phyloP scores from a whole-genome alignment of 2,888 invertebrate species.

The Ochropleura plecta region DNA sequence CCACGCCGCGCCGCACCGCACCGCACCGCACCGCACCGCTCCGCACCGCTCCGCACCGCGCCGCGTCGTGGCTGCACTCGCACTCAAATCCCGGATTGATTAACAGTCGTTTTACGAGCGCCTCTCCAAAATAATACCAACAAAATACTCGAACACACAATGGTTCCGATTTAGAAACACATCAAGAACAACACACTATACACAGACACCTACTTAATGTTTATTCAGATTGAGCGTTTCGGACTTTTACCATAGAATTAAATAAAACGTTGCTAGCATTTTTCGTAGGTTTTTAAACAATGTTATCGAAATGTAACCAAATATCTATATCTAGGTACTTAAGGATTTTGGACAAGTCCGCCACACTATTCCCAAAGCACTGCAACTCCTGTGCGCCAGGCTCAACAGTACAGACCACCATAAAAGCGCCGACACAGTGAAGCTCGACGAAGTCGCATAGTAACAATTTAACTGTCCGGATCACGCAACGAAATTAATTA shows the following conservation, averaged over 20 bases:
- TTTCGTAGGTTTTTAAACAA: neutral
- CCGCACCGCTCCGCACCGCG: constrained; percentile 33
- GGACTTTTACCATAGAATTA: constrained; percentile 20
- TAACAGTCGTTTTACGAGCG: constrained; percentile 73
- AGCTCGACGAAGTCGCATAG: too few relatives aligned
- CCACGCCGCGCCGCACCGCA: constrained; percentile 4
- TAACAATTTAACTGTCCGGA: too few relatives aligned
- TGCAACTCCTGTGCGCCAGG: too few relatives aligned
- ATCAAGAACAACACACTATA: constrained; percentile 59
- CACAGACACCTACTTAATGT: constrained; percentile 36
- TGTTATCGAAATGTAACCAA: neutral
- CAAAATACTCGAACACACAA: constrained; percentile 59
- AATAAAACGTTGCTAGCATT: constrained; percentile 20
- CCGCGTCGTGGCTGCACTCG: constrained; percentile 37
- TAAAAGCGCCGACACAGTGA: too few relatives aligned
- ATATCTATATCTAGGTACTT: neutral
- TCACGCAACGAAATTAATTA: too few relatives aligned
- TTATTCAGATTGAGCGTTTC: constrained; percentile 40
- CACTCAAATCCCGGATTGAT: constrained; percentile 71
- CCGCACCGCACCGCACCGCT: constrained; percentile 32
- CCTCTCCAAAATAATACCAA: constrained; percentile 63
- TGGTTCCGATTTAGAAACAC: constrained; percentile 69
- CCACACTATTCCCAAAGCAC: too few relatives aligned
- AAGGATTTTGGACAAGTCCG: too few relatives aligned
- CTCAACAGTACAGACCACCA: too few relatives aligned